A percentile compares a stretch with the other conserved stretches of the same genome.
Evolutionary conservation across 2,113 vertebrate genomes (phyloP).

Genomic region (Actenoides hombroni): DNA sequence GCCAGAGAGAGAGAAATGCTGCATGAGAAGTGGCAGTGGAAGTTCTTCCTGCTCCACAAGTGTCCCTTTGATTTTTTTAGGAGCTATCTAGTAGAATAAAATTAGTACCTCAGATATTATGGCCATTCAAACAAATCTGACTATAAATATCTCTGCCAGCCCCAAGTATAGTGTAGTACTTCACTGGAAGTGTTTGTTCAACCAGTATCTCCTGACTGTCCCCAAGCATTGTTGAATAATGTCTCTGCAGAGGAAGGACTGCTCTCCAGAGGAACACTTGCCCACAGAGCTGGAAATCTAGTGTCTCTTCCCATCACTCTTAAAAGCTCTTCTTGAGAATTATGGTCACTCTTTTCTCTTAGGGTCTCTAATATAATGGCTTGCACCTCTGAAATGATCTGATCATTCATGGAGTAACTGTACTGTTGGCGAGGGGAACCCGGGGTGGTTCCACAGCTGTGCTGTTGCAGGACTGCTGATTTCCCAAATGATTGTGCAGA

Average conservation of each 20-base stretch:
- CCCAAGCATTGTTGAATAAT: neutral
- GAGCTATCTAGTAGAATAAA: neutral
- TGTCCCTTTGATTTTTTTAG: neutral
- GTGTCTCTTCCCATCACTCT: neutral
- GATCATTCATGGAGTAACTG: neutral
- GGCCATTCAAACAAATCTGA: neutral
- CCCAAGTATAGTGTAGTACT: neutral
- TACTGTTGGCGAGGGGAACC: rapidly evolving
- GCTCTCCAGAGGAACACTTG: neutral
- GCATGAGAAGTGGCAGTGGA: neutral
- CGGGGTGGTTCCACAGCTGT: neutral
- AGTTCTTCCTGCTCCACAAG: neutral
- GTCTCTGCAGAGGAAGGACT: neutral
- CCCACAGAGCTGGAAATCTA: neutral
- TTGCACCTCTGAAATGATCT: neutral
- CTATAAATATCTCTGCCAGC: neutral
- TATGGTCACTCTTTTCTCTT: neutral
- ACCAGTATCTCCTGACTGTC: neutral
- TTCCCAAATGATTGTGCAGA: neutral
- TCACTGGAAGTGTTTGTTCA: neutral
- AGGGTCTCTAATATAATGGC: neutral
- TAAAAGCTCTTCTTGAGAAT: neutral
- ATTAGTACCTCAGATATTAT: neutral
- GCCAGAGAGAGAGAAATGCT: neutral
- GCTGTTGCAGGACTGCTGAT: neutral